Conservation (phyloP, 2,888 invertebrate genomes). For the Halictus ligatus region DNA sequence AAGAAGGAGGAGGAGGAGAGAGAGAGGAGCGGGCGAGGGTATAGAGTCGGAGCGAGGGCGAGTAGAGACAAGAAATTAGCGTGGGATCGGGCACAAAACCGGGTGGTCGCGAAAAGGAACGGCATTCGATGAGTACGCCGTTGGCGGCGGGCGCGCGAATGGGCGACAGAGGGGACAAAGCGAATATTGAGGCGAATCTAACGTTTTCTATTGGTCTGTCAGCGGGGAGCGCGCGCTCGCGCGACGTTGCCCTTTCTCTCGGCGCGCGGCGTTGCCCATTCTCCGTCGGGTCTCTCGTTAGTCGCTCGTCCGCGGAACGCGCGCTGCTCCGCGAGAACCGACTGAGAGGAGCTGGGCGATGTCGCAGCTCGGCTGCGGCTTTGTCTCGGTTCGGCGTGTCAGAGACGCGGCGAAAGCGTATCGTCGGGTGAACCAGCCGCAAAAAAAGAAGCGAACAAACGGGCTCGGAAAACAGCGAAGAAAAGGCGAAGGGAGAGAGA, state of each 20-base stretch:
- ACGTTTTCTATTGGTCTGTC: conserved; percentile 61
- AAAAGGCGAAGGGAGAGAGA: conserved; percentile 12
- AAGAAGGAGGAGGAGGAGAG: not conserved
- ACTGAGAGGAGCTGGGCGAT: conserved; percentile 32
- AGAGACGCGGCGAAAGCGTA: conserved; percentile 39
- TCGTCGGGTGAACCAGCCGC: conserved; percentile 34
- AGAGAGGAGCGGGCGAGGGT: not conserved
- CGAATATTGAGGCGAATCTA: conserved; percentile 59
- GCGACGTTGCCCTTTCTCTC: conserved; percentile 30
- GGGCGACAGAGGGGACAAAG: conserved; percentile 40
- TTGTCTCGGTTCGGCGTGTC: conserved; percentile 47
- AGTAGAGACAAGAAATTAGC: conserved; percentile 46
- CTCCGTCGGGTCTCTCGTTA: conserved; percentile 43
- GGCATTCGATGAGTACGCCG: not conserved
- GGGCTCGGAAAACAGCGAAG: conserved; percentile 39
- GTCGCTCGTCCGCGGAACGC: conserved; percentile 44
- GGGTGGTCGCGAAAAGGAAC: conserved; percentile 5
- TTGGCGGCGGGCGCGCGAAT: not conserved
- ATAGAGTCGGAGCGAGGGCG: not conserved
- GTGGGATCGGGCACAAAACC: conserved; percentile 17
- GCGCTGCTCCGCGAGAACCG: not conserved
- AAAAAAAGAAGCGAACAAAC: conserved; percentile 48
- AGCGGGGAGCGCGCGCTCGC: conserved; percentile 12
- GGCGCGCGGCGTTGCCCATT: conserved; percentile 14
- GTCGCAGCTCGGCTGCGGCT: conserved; percentile 40